Evolutionary conservation across 2,797 vertebrate species (phyloP).

Genomic region (Coccyzus lansbergi): DNA sequence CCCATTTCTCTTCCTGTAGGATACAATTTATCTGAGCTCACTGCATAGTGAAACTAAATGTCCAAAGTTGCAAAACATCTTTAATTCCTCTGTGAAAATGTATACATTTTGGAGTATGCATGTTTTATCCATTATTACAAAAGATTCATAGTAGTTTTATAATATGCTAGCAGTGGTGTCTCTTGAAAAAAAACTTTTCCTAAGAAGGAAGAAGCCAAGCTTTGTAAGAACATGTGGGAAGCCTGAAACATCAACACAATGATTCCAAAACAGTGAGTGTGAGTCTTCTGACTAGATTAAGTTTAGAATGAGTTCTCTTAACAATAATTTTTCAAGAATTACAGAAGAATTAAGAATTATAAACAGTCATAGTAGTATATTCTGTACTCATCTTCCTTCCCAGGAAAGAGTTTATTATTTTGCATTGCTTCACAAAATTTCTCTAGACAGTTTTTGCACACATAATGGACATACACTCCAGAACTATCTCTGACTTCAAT

Average conservation of each 20-base stretch:
- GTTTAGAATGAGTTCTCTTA: slow-evolving; percentile 30
- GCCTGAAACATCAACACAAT: slow-evolving; percentile 48
- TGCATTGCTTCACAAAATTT: neutral
- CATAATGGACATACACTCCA: neutral
- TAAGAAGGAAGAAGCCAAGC: slow-evolving; percentile 57
- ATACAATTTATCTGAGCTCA: neutral
- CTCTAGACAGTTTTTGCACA: neutral
- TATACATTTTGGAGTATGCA: neutral
- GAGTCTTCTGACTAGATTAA: neutral
- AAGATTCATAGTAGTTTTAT: slow-evolving; percentile 8
- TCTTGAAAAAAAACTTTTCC: slow-evolving; percentile 55
- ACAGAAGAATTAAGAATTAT: neutral
- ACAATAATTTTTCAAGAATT: slow-evolving; percentile 34
- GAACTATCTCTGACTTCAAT: neutral
- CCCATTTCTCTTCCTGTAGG: neutral
- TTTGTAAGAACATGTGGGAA: neutral
- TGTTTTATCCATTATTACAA: neutral
- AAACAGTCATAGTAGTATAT: neutral
- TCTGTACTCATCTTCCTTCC: neutral
- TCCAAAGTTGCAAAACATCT: neutral
- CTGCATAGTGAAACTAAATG: neutral
- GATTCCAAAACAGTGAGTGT: slow-evolving; percentile 33
- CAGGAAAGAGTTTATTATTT: neutral
- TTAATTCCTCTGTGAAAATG: neutral
- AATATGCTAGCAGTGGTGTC: neutral